Base-by-base conservation (phyloP, 2,888 invertebrate genomes). In the Rotaria macrura region DNA sequence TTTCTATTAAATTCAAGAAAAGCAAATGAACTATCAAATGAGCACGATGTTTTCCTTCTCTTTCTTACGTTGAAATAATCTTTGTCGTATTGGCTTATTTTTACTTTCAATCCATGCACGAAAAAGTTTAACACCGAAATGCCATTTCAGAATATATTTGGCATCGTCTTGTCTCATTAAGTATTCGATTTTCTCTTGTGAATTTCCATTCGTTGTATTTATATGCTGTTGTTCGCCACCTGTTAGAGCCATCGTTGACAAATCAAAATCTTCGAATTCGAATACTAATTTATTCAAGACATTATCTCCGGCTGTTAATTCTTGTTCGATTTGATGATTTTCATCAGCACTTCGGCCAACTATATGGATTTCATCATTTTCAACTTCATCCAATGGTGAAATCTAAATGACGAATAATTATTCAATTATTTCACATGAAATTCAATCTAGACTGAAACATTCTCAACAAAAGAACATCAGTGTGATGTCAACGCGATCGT, bases 41-140 rank as follows among this genome's bases (percentile, higher is more conserved):
- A 2, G 10, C 0, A 34, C 2, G 47, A 47, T 12, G 14, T 12
- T n/a, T n/a, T n/a, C n/a, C n/a, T n/a, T n/a, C n/a, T n/a, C n/a
- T n/a, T 47, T n/a, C n/a, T 43, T 34, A 72, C 49, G 38, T 40
- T 49, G 74, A 43, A n/a, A 34, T 38, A 40, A 20, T 52, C 25
- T 65, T 47, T 40, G 40, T 72, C 74, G 72, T 29, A 86, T 40
- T 79, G 79, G 52, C 38, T 74, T 72, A 47, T 84, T 79, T 84
- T 86, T 86, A 74, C 43, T 47, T 34, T 79, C 55, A 34, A 86
- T 47, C 86, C 86, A 86, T 84, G 52, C 84, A 47, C 57, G 74
- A 29, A 86, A 86, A 17, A 83, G 84, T 84, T 84, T 86, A 29
- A 86, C 84, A 47, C 86, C 86, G 40, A 84, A 79, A 47, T 65